Base-by-base conservation (phyloP, 2,888 invertebrate species). In the Lumbricus terrestris region DNA sequence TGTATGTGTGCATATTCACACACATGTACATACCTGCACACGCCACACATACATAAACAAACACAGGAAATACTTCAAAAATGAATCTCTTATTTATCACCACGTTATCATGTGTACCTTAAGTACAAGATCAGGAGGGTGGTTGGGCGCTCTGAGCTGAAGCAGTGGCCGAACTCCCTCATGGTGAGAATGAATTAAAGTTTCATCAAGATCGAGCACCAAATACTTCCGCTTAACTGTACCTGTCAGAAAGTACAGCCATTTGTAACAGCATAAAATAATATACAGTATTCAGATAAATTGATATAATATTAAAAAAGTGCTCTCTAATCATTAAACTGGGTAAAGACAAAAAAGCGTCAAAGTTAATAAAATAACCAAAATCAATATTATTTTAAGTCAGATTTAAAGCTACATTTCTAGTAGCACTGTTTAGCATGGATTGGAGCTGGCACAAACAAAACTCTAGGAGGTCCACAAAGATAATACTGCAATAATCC, bases 111-210 rank as follows among this genome's bases (percentile, higher is more conserved):
- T n/a, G 23, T 35, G 37, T 91, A 99, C 99, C 96, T 98, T 98
- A 93, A 99, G 96, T 92, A 98, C 97, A 96, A 99, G 99, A 96
- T 99, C 99, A 38, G 99, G 98, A 89, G 99, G 99, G 90, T 98
- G 99, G 85, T 98, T 98, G 0, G 99, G 98, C 95, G 98, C 97
- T 37, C 98, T 98, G 89, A 97, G 97, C 92, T 98, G 98, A 95
- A 98, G 96, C 91, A 98, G 96, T 95, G 34, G 85, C 23, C 85
- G 88, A 47, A 99, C 98, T 90, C 99, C 99, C 95, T 99, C 99
- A 95, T 99, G 99, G 95, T 99, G 98, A 91, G 99, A 99, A 95
- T 99, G 99, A 94, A 99, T 99, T 93, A 99, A 96, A 90, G 99
- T 99, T 95, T 99, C 99, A 95, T 99, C 99, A 95, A 99, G 96